Percentiles rank a stretch among this genome's conserved stretches.
Evolutionary conservation across 53 echinoderm and acorn worm genomes (phyloP).

Genomic region (Henricia sp.): DNA sequence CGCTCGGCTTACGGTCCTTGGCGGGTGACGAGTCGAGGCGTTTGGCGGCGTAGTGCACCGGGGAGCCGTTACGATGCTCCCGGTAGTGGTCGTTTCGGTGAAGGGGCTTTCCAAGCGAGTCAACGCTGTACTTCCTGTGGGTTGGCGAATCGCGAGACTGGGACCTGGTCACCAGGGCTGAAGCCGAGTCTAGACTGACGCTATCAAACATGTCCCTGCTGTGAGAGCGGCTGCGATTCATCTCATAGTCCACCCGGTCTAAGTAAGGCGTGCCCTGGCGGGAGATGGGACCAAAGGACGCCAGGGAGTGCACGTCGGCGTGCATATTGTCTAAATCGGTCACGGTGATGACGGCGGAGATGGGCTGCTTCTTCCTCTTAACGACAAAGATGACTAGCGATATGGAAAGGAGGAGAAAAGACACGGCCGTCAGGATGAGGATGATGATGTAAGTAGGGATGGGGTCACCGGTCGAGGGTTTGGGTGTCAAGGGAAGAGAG

Average conservation of each 20-base stretch:
- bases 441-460: constrained; percentile 36
- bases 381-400: constrained; percentile 25
- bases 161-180: constrained; percentile 23
- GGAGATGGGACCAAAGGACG: constrained; percentile 49
- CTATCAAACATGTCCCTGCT: constrained; percentile 54
- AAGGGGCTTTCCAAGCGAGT: constrained; percentile 39
- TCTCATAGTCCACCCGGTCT: constrained; percentile 54
- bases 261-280: constrained; percentile 39
- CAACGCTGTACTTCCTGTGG: constrained; percentile 42
- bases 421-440: constrained; percentile 29
- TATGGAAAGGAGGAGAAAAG: constrained; percentile 28
- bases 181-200: constrained; percentile 42
- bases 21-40: constrained; percentile 38
- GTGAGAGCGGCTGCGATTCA: constrained; percentile 37
- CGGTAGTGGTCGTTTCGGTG: neutral
- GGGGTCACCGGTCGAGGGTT: neutral
- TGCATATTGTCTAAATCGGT: constrained; percentile 34
- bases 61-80: constrained; percentile 34
- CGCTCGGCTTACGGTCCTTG: constrained; percentile 48
- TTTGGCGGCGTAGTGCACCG: constrained; percentile 16
- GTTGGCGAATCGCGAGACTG: constrained; percentile 29
- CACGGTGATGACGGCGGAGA: constrained; percentile 21
- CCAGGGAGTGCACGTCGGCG: constrained; percentile 49
- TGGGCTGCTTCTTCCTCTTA: constrained; percentile 35
- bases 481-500: too few relatives aligned